Conservation (phyloP, 2,888 invertebrate genomes). For the Ecdyonurus torrentis region DNA sequence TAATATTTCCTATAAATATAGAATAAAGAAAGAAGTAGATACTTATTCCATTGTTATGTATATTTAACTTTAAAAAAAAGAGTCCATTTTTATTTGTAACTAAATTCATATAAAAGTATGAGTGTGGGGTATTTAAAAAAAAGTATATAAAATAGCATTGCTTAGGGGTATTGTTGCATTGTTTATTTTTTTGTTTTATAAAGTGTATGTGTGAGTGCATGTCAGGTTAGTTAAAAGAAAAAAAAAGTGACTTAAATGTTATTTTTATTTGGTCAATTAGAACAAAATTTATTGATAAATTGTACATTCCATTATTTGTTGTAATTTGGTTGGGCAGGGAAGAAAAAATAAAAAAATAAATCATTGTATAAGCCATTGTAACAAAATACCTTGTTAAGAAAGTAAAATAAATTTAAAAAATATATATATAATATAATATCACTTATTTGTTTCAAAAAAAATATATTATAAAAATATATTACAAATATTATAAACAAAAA, state of each 20-base stretch:
- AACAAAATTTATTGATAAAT: not conserved
- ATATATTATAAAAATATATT: not conserved
- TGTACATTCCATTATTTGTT: not conserved
- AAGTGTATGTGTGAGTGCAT: not conserved
- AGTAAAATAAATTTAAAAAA: too few relatives aligned
- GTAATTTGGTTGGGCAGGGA: not conserved
- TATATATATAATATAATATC: not conserved
- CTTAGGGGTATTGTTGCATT: constrained; percentile 2
- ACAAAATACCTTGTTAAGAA: not conserved
- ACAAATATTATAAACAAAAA: too few relatives aligned
- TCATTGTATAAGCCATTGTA: not conserved
- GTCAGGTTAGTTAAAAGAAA: not conserved
- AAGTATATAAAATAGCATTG: not conserved
- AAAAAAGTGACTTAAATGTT: too few relatives aligned
- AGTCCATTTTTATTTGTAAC: not conserved
- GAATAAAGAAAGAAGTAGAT: too few relatives aligned
- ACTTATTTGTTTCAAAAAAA: not conserved
- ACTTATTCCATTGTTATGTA: too few relatives aligned
- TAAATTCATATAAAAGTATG: not conserved
- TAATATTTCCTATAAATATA: too few relatives aligned
- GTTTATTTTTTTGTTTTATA: not conserved
- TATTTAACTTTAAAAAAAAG: too few relatives aligned
- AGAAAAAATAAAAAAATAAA: not conserved
- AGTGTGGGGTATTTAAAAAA: not conserved
- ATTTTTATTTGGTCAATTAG: not conserved